A percentile compares a stretch with the other conserved stretches of the same genome.
phyloP scores from a whole-genome alignment of 2,888 invertebrate species.

The Dermolepida albohirtum region DNA sequence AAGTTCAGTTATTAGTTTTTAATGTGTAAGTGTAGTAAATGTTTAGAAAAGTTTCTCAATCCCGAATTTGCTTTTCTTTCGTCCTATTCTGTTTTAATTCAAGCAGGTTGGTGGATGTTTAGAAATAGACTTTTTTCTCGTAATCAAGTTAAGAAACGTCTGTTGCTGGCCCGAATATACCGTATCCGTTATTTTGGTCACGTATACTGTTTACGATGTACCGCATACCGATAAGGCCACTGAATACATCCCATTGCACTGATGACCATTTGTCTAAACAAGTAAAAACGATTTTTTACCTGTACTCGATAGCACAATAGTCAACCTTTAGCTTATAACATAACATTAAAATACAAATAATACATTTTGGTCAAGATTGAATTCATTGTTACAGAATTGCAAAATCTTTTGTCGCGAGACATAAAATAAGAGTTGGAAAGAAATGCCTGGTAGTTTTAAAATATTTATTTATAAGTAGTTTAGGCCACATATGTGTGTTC shows the following conservation, averaged over 20 bases:
- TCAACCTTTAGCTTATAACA: not conserved
- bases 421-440: too few relatives aligned
- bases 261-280: slow-evolving; percentile 55
- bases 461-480: too few relatives aligned
- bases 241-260: slow-evolving; percentile 53
- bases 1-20: too few relatives aligned
- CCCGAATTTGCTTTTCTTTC: not conserved
- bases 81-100: not conserved
- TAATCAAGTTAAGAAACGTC: slow-evolving; percentile 59
- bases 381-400: too few relatives aligned
- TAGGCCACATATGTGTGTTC: too few relatives aligned
- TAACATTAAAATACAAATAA: not conserved
- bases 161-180: slow-evolving; percentile 48
- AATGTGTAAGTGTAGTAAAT: not conserved
- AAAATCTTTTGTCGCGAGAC: too few relatives aligned
- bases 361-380: too few relatives aligned
- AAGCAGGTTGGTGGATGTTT: slow-evolving; percentile 27
- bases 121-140: slow-evolving; percentile 52
- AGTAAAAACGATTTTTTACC: slow-evolving; percentile 46
- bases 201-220: slow-evolving; percentile 55
- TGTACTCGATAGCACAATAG: not conserved
- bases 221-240: slow-evolving; percentile 57
- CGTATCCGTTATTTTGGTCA: slow-evolving; percentile 56
- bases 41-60: not conserved
- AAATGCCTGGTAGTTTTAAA: too few relatives aligned